These are phyloP conservation scores for Listronotus bonariensis DNA, from an alignment of 1,140 invertebrate species.

Conservation along the genomic window DNA sequence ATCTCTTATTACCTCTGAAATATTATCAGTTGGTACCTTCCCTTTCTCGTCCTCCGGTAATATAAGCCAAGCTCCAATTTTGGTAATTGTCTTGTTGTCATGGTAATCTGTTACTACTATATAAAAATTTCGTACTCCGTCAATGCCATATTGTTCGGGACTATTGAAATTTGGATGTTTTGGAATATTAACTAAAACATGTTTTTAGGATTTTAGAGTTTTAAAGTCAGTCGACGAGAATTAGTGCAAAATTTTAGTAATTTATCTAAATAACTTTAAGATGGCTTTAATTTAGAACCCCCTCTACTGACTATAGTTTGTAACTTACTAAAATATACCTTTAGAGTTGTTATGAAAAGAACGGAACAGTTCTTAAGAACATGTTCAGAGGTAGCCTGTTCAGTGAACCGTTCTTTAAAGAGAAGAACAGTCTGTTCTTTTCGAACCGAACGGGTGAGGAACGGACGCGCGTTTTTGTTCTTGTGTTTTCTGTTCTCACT, in stretches of 20 bases:
- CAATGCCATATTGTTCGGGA: slow-evolving; percentile 34
- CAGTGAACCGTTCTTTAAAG: too few species aligned
- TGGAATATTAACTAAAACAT: slow-evolving; percentile 33
- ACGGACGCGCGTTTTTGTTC: too few species aligned
- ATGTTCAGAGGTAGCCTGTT: too few species aligned
- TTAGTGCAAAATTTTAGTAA: neutral
- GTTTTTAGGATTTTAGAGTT: neutral
- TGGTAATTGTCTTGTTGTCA: slow-evolving; percentile 27
- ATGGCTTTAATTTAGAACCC: neutral
- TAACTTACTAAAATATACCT: too few species aligned
- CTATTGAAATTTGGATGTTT: slow-evolving; percentile 38
- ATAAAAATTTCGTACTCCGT: slow-evolving; percentile 43
- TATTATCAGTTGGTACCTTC: slow-evolving; percentile 8
- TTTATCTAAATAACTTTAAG: neutral
- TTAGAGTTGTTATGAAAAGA: too few species aligned
- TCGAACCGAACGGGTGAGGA: too few species aligned
- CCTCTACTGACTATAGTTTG: too few species aligned
- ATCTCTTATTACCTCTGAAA: slow-evolving; percentile 20
- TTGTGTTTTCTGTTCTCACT: too few species aligned
- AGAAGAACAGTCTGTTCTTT: too few species aligned
- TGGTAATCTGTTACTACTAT: slow-evolving; percentile 33
- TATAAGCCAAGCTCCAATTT: slow-evolving; percentile 48
- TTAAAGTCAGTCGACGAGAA: neutral
- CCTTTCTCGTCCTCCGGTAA: slow-evolving; percentile 36
- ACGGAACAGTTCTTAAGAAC: too few species aligned